Evolutionary conservation across 2,113 vertebrate species (phyloP).

Genomic region (Apeltes quadracus): DNA sequence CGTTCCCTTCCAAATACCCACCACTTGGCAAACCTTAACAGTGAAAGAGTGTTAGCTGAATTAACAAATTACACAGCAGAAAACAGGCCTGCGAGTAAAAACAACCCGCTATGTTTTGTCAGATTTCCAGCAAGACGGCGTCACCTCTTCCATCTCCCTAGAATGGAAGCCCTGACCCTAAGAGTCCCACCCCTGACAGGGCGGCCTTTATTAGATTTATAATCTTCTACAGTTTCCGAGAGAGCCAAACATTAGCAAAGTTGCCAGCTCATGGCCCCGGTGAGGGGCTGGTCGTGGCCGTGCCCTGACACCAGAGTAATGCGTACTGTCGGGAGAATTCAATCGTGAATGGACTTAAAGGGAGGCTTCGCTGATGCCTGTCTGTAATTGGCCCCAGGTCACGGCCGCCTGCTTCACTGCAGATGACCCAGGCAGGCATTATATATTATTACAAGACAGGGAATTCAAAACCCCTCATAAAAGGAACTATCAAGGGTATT

Average conservation of each 20-base stretch:
- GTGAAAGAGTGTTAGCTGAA: constrained; percentile 65
- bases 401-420: constrained; percentile 71
- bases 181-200: constrained; percentile 1
- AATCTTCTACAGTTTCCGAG: constrained; percentile 49
- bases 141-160: constrained; percentile 23
- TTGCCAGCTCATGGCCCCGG: constrained; percentile 52
- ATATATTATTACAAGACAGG: constrained; percentile 79
- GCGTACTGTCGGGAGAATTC: constrained; percentile 67
- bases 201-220: constrained; percentile 61
- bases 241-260: constrained; percentile 67
- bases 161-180: neutral
- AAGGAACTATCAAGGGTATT: constrained; percentile 79
- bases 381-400: constrained; percentile 79
- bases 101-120: constrained; percentile 45
- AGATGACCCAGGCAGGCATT: constrained; percentile 76
- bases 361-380: constrained; percentile 74
- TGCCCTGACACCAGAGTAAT: constrained; percentile 69
- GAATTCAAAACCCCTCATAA: constrained; percentile 75
- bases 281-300: constrained; percentile 34
- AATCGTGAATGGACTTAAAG: constrained; percentile 58
- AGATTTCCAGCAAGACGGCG: constrained; percentile 34
- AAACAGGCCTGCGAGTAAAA: constrained; percentile 56
- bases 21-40: constrained; percentile 55
- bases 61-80: constrained; percentile 69
- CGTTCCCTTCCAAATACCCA: constrained; percentile 53